Base-by-base conservation (phyloP, 2,797 vertebrate genomes). In the Karalla daura region DNA sequence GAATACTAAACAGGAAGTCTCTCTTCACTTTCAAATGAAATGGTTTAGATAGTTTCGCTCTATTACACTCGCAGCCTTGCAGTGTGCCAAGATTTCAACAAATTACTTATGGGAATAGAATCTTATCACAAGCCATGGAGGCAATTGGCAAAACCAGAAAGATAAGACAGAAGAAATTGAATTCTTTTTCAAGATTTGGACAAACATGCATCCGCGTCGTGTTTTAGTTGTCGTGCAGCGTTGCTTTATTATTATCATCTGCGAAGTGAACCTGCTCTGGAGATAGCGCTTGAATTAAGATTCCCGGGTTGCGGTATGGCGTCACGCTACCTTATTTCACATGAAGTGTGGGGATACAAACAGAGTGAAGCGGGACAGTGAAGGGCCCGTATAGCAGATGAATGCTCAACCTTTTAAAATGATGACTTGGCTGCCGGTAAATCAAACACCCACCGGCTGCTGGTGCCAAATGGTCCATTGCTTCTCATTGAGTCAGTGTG, bases 401-500 rank as follows among this genome's bases (percentile, higher is more conserved):
- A 88, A 87, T 74, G 65, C 36, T 46, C 55, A 66, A 32, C 77
- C 71, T 80, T 89, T 90, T 85, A 86, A 86, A 82, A 81, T 74
- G 78, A 89, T 82, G 76, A 80, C 71, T 83, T 63, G 63, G 45
- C 54, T 63, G 63, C 49, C 70, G 52, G 49, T 86, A 85, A 89
- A 91, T 86, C 81, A 88, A 78, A 86, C 70, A 60, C 55, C 63
- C 69, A 74, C 65, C 49, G 45, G 65, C 27, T 61, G 14, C 36
- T 55, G 50, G 55, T 80, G 74, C 52, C 68, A 81, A 74, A 74
- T 44, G 37, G 60, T 17, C 63, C 70, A 60, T 56, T 14, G 40
- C 25, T 37, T 78, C 39, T 65, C 43, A 78, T 45, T 69, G 70
- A 70, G 58, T 69, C 58, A 30, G 37, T 51, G 30, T 46, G 30